Base-by-base conservation (phyloP, 2,797 vertebrate species). In the Pangasius djambal region DNA sequence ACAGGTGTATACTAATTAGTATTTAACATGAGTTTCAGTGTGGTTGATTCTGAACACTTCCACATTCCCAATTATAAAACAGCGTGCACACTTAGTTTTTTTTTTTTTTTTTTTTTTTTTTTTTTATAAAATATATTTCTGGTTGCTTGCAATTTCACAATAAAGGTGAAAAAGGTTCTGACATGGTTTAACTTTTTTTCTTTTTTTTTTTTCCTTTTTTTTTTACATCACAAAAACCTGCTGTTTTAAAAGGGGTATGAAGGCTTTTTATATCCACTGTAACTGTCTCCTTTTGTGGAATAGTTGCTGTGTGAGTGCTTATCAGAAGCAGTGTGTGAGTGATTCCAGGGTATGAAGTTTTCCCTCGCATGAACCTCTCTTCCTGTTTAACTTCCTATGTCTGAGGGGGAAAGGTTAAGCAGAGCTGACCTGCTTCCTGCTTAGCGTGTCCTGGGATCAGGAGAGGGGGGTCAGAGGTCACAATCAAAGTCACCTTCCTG, bases 341-440 rank as follows among this genome's bases (percentile, higher is more conserved):
- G 61, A 55, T 69, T 81, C 69, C 37, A 44, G 63, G 52, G 55
- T 83, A 40, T 77, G 87, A 88, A 16, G 89, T 86, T 91, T 52
- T 88, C 86, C 50, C 85, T 79, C 25, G 74, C 69, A 34, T 72
- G 69, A 83, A 82, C 61, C 89, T 86, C 88, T 89, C 89, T 92
- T 90, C 88, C 88, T 89, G 92, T 89, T 89, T 89, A 92, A 89
- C 91, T 91, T 90, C 50, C 59, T 92, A 91, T 89, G 91, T 63
- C 90, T 79, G 57, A 88, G 40, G 86, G 86, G 88, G 90, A 92
- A 74, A 90, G 91, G 91, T 92, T 87, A 94, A 78, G 91, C 94
- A 92, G 70, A 83, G 91, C 94, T 94, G 93, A 90, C 85, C 93
- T 95, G 92, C 91, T 96, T 96, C 95, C 96, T 95, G 93, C 70